These are phyloP conservation scores for Achlya flavicornis DNA, from an alignment of 2,888 invertebrate species.

Conservation along the genomic window DNA sequence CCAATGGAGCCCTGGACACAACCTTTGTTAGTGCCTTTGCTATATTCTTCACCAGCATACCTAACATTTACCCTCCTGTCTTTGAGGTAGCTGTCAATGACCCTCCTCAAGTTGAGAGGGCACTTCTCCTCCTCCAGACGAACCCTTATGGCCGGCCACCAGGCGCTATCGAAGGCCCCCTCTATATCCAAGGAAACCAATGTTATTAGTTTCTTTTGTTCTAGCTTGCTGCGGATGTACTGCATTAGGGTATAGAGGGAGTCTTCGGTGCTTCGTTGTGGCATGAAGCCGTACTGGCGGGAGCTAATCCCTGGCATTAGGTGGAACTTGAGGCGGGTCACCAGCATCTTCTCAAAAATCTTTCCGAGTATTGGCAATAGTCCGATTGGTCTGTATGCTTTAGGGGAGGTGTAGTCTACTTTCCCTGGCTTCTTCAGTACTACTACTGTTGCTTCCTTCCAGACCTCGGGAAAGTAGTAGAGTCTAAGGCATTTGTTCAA, in stretches of 20 bases:
- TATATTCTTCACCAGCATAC: neutral
- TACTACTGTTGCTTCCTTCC: slow-evolving; percentile 18
- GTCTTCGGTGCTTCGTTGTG: slow-evolving; percentile 10
- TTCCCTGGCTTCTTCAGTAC: slow-evolving; percentile 15
- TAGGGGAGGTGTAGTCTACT: slow-evolving; percentile 11
- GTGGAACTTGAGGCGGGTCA: neutral
- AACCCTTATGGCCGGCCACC: neutral
- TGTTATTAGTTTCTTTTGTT: neutral
- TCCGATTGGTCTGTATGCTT: slow-evolving; percentile 14
- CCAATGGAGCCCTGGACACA: slow-evolving; percentile 25
- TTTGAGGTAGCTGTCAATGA: slow-evolving; percentile 4
- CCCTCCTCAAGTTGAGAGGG: neutral
- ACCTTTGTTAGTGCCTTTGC: slow-evolving; percentile 17
- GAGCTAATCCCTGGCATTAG: neutral
- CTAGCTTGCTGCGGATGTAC: neutral
- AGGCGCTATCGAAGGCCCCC: neutral
- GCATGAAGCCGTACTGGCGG: slow-evolving; percentile 16
- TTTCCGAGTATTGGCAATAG: slow-evolving; percentile 17
- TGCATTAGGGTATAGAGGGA: no score
- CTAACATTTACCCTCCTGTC: slow-evolving; percentile 13
- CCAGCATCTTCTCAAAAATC: neutral
- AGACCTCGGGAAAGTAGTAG: slow-evolving; percentile 14
- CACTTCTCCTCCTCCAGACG: no score
- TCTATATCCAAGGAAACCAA: neutral
- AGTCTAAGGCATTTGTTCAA: slow-evolving; percentile 15